Percentiles rank a stretch among this genome's conserved stretches.
These are phyloP conservation scores for Acanthosepion esculentum DNA, from an alignment of 2,888 invertebrate genomes.

Conservation along the genomic window DNA sequence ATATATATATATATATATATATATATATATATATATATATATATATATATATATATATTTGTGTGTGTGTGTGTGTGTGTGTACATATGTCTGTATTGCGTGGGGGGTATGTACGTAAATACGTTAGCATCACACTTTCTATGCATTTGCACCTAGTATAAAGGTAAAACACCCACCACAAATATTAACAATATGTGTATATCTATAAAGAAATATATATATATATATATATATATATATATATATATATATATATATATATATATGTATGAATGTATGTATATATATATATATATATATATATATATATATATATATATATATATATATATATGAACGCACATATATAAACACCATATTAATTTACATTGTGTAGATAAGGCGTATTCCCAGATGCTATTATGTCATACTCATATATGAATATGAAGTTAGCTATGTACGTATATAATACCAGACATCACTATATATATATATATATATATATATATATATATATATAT, in stretches of 20 bases:
- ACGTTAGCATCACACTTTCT: neutral
- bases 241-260: too few species aligned
- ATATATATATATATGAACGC: fast-evolving
- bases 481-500: neutral
- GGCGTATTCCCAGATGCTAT: neutral
- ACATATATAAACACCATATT: neutral
- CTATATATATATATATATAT: neutral
- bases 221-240: too few species aligned
- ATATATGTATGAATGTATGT: too few species aligned
- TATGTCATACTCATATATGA: neutral
- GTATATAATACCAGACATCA: neutral
- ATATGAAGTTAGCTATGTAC: neutral
- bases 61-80: too few species aligned
- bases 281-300: too few species aligned
- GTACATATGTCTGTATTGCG: too few species aligned
- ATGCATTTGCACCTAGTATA: neutral
- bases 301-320: too few species aligned
- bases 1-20: too few species aligned
- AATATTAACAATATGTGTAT: neutral
- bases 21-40: too few species aligned
- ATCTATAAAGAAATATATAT: too few species aligned
- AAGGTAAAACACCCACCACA: neutral
- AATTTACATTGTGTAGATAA: too few species aligned
- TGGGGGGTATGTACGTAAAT: neutral
- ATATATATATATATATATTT: too few species aligned